Base-by-base conservation (phyloP, 2,888 invertebrate genomes). In the Drosophila neotestacea region DNA sequence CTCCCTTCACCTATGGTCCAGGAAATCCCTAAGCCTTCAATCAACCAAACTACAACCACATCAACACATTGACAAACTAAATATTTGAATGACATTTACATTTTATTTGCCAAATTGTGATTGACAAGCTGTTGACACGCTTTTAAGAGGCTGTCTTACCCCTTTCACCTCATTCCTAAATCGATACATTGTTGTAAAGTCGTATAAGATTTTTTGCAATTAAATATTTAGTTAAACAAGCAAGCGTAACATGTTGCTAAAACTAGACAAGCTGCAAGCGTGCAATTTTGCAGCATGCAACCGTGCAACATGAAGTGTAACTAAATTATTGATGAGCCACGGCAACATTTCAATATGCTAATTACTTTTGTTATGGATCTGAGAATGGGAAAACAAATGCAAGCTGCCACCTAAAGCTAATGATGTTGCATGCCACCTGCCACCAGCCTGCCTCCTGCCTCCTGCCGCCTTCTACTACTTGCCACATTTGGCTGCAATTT, bases 21-120 rank as follows among this genome's bases (percentile, higher is more conserved):
- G 22, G 22, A n/a, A 41, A 13, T 50, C 58, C 34, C 42, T 39
- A 16, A 58, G 70, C 69, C 28, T 59, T 75, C 70, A 64, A 44
- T 60, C 62, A 70, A 63, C 16, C 7, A 51, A 48, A 62, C 51
- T 34, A 60, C 58, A 48, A 42, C 11, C 39, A 61, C 60, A 54
- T 68, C 64, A 69, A 47, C 77, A 77, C 67, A 48, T 65, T 64
- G 44, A 46, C 44, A 64, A 75, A 63, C 71, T 75, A 69, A 69
- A 64, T 69, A 66, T 78, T 70, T 78, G 79, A 73, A 64, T 89
- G 85, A 89, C 85, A 78, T 54, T 80, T 85, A 85, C 86, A 85
- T 76, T 88, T 88, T 80, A 85, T 88, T 85, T 78, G 51, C 54
- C 44, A 89, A 89, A 89, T 85, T 83, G 86, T 85, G 89, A 85